Evolutionary conservation across 1,140 invertebrate genomes (phyloP).

Genomic region (Pygmarrhopalites habei): DNA sequence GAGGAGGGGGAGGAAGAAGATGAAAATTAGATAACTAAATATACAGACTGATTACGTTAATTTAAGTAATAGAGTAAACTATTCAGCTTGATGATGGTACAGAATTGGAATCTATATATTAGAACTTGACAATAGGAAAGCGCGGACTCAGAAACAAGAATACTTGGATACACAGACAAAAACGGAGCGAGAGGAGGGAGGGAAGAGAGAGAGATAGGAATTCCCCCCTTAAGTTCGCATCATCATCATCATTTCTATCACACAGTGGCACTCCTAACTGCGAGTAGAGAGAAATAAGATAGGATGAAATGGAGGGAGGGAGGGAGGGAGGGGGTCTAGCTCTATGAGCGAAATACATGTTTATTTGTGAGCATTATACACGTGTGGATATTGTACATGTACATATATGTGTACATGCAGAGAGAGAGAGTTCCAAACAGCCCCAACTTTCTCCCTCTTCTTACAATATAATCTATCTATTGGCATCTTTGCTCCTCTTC

Average conservation of each 20-base stretch:
- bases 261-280: constrained; percentile 3
- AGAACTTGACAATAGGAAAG: constrained; percentile 7
- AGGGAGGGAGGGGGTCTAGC: constrained; percentile 14
- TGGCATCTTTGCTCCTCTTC: too few species aligned
- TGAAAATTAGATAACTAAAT: too few species aligned
- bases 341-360: constrained; percentile 13
- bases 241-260: constrained; percentile 20
- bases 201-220: too few species aligned
- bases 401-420: too few species aligned
- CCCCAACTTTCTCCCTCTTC: too few species aligned
- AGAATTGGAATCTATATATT: neutral
- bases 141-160: constrained; percentile 18
- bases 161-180: too few species aligned
- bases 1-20: too few species aligned
- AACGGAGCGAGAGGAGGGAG: constrained; percentile 7
- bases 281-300: too few species aligned
- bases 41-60: neutral
- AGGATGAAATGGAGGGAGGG: too few species aligned
- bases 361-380: neutral
- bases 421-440: too few species aligned
- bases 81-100: neutral
- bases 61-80: neutral
- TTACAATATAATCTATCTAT: too few species aligned
- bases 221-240: constrained; percentile 10
- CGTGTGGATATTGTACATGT: too few species aligned